These are phyloP conservation scores for Donacobius atricapilla DNA, from an alignment of 2,113 vertebrate genomes.

Conservation along the genomic window DNA sequence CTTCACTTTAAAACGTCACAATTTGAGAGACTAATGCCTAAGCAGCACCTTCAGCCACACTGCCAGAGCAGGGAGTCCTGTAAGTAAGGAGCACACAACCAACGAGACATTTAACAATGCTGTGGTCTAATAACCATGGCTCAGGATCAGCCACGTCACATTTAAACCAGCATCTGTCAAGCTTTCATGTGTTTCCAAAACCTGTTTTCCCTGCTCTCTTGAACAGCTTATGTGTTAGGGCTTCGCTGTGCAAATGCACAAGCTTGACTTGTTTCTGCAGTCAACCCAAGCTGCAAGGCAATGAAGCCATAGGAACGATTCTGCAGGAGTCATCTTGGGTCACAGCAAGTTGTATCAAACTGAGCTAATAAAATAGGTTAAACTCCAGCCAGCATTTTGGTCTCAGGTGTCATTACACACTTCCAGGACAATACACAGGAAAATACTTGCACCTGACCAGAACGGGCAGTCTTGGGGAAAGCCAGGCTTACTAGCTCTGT, in stretches of 20 bases:
- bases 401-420: neutral
- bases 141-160: neutral
- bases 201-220: neutral
- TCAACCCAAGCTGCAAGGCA: neutral
- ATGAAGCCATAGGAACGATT: neutral
- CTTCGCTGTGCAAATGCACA: neutral
- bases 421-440: neutral
- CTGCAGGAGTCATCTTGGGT: neutral
- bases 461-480: neutral
- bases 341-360: neutral
- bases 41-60: neutral
- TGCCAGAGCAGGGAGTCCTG: neutral
- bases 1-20: neutral
- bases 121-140: neutral
- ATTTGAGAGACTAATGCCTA: neutral
- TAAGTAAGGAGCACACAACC: neutral
- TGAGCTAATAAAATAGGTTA: neutral
- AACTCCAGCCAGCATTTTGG: neutral
- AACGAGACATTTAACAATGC: neutral
- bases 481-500: neutral
- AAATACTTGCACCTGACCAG: neutral
- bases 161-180: neutral
- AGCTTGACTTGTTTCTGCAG: neutral
- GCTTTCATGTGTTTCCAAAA: neutral
- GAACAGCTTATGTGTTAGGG: neutral